Evolutionary conservation across 2,797 vertebrate genomes (phyloP).

Genomic region (Emydoidea blandingii): DNA sequence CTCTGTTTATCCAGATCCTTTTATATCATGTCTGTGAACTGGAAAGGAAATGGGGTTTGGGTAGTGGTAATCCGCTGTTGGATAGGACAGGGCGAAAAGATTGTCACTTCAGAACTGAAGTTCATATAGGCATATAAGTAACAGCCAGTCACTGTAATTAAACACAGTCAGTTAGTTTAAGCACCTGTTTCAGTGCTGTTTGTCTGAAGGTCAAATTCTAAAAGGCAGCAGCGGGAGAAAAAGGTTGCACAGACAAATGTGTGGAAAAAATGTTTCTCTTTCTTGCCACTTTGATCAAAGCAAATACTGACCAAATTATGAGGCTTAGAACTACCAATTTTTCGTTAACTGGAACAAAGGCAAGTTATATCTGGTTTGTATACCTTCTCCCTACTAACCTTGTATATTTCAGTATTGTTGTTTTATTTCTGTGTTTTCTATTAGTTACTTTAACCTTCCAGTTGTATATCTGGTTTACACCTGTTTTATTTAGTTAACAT

Average conservation of each 20-base stretch:
- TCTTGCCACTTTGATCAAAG: slow-evolving; percentile 62
- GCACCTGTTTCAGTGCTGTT: slow-evolving; percentile 38
- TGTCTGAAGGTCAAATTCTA: slow-evolving; percentile 58
- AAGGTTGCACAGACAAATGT: slow-evolving; percentile 52
- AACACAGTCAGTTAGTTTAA: slow-evolving; percentile 23
- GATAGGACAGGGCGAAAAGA: neutral
- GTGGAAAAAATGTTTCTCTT: slow-evolving; percentile 42
- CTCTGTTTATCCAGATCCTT: neutral
- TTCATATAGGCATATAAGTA: neutral
- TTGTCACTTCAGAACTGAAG: neutral
- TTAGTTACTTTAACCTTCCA: slow-evolving; percentile 57
- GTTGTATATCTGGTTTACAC: neutral
- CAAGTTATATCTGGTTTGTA: slow-evolving; percentile 57
- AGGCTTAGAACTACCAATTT: slow-evolving; percentile 65
- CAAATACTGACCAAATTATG: slow-evolving; percentile 61
- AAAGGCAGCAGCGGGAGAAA: slow-evolving; percentile 66
- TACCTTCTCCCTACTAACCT: slow-evolving; percentile 62
- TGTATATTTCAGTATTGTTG: slow-evolving; percentile 42
- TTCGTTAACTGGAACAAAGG: slow-evolving; percentile 71
- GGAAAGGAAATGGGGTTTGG: neutral
- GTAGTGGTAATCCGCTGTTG: neutral
- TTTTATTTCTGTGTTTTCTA: slow-evolving; percentile 65
- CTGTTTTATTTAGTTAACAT: slow-evolving; percentile 30
- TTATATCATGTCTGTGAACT: neutral
- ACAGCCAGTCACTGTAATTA: neutral